phyloP scores from a whole-genome alignment of 2,797 vertebrate genomes.

The Arctocebus calabarensis region DNA sequence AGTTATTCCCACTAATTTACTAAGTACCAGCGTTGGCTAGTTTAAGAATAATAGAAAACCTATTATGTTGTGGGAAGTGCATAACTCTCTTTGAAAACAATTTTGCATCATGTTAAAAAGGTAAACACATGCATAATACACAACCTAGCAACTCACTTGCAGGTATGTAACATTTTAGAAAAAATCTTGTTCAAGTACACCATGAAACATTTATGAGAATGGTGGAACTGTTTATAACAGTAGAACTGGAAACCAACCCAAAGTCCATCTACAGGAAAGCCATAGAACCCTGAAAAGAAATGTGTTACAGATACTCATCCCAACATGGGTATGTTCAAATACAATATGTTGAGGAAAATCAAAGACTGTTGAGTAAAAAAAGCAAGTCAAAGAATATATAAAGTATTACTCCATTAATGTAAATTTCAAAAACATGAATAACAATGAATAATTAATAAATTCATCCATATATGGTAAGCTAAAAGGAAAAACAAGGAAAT shows the following conservation, averaged over 20 bases:
- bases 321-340: background rate
- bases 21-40: background rate
- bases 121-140: background rate
- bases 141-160: background rate
- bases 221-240: background rate
- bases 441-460: background rate
- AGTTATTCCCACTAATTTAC: background rate
- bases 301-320: background rate
- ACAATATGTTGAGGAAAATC: background rate
- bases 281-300: background rate
- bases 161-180: background rate
- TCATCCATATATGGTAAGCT: background rate
- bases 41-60: background rate
- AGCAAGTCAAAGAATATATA: background rate
- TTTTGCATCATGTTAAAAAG: slow-evolving; percentile 9
- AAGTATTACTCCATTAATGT: background rate
- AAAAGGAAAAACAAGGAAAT: background rate
- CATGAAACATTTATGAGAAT: background rate
- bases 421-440: background rate
- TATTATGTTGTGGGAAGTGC: background rate
- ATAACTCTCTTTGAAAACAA: background rate
- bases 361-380: background rate
- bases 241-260: background rate
- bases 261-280: background rate
- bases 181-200: background rate